phyloP scores from a whole-genome alignment of 2,113 vertebrate genomes.

The Cacatua alba region DNA sequence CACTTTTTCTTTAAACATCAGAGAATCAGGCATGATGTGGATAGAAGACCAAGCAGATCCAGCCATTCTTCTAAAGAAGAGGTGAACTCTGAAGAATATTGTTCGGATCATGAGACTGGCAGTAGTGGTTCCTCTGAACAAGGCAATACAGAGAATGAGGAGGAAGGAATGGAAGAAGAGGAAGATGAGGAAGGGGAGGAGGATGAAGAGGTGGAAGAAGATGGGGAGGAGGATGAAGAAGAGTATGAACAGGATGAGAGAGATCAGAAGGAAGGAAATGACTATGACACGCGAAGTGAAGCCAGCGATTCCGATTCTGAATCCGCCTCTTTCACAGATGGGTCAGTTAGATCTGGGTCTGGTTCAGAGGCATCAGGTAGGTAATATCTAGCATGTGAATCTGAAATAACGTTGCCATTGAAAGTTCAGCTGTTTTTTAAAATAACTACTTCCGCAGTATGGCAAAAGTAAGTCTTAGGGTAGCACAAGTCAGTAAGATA shows the following conservation, averaged over 20 bases:
- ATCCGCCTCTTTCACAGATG: constrained; percentile 93
- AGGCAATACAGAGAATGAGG: constrained; percentile 85
- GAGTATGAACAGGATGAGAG: constrained; percentile 89
- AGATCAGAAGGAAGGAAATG: constrained; percentile 85
- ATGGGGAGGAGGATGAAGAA: constrained; percentile 79
- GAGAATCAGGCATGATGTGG: constrained; percentile 84
- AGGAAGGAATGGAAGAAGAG: constrained; percentile 82
- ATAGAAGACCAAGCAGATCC: constrained; percentile 81
- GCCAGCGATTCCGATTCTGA: constrained; percentile 95
- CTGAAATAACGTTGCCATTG: not conserved
- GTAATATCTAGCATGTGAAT: not conserved
- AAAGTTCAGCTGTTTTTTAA: not conserved
- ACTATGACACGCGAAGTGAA: constrained; percentile 96
- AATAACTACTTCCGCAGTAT: not conserved
- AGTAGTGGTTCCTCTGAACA: constrained; percentile 89
- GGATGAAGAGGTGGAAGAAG: constrained; percentile 84
- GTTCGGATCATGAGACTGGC: constrained; percentile 86
- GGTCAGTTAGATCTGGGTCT: constrained; percentile 88
- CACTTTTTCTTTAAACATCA: constrained; percentile 82
- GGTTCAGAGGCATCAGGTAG: constrained; percentile 92
- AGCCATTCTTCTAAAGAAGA: constrained; percentile 89
- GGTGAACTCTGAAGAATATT: constrained; percentile 89
- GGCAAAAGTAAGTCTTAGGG: not conserved
- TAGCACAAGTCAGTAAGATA: not conserved
- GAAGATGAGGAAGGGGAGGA: constrained; percentile 81